Evolutionary conservation across 2,888 invertebrate species (phyloP), one percentile per base, ranked within the genome.

Genomic region (Temnothorax ravouxi): DNA sequence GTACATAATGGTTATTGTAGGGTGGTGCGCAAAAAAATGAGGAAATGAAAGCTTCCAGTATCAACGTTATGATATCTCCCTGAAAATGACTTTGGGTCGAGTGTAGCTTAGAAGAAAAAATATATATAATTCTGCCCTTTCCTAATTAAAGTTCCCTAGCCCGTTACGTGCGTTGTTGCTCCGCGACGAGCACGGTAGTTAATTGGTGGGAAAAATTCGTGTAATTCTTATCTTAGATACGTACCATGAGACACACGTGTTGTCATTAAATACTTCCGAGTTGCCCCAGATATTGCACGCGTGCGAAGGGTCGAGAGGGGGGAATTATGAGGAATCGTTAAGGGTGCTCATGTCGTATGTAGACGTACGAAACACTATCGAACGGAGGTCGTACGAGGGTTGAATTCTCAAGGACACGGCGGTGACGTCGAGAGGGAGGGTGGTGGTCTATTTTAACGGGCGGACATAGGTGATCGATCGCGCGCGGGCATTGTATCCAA

Each of bases 391-490:
- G 54, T 5, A n/a, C 72, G 84, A 83, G 64, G 86, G 84, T 85
- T 79, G 89, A 69, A 84, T 87, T 86, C 87, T 84, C 89, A 89
- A 89, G 89, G 89, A 86, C 89, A 84, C 85, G 79, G 54, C 29
- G 66, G 82, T 89, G 89, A 89, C 89, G 88, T 89, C 74, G 86
- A 44, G 86, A 83, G 76, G 84, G 84, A 84, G 84, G 84, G 81
- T 80, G 84, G 18, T 3, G 84, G 59, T 84, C 86, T 89, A 88
- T 89, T 89, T 89, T 89, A 89, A 89, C 86, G 34, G 61, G 38
- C 88, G 89, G 86, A 87, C 89, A 84, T 85, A 85, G 77, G 76
- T 83, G 86, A 88, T 88, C 89, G 89, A 89, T 89, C 89, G 47
- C 47, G 44, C 29, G 13, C 61, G 85, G 85, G 88, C 87, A 74